Evolutionary conservation across 2,888 invertebrate species (phyloP).

Genomic region (Eilema depressum): DNA sequence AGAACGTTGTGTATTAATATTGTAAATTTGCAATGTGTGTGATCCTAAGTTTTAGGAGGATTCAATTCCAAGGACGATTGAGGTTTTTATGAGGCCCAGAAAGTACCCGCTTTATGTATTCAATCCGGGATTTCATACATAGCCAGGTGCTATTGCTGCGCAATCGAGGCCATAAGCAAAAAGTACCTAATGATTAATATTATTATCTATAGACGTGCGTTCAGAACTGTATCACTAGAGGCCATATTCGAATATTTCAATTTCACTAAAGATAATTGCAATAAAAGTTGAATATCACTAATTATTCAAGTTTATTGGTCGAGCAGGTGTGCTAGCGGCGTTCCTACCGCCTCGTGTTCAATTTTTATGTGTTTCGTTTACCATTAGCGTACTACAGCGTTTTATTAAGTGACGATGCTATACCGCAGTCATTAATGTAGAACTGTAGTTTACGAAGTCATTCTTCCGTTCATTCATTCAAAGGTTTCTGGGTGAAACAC

Average conservation of each 20-base stretch:
- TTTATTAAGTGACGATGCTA: neutral
- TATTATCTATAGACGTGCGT: neutral
- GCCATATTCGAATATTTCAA: conserved; percentile 51
- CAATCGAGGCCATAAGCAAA: neutral
- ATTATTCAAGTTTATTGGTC: conserved; percentile 52
- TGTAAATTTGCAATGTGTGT: no score
- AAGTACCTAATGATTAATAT: neutral
- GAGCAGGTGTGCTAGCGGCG: conserved; percentile 54
- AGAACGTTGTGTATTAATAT: no score
- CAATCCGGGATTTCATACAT: no score
- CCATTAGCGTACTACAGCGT: conserved; percentile 10
- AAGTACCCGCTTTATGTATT: no score
- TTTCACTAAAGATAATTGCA: conserved; percentile 58
- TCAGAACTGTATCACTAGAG: conserved; percentile 17
- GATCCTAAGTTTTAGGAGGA: no score
- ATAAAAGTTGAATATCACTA: conserved; percentile 54
- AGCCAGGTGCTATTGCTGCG: neutral
- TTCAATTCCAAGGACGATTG: no score
- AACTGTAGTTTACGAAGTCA: conserved; percentile 4
- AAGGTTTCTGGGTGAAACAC: conserved; percentile 1
- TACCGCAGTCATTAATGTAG: neutral
- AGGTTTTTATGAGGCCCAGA: no score
- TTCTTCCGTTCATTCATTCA: conserved; percentile 9
- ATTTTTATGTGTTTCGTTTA: conserved; percentile 21
- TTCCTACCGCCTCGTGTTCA: conserved; percentile 55